A percentile compares a stretch with the other conserved stretches of the same genome.
These are phyloP conservation scores for Leptodirus hochenwartii DNA, from an alignment of 2,888 invertebrate genomes.

Conservation along the genomic window DNA sequence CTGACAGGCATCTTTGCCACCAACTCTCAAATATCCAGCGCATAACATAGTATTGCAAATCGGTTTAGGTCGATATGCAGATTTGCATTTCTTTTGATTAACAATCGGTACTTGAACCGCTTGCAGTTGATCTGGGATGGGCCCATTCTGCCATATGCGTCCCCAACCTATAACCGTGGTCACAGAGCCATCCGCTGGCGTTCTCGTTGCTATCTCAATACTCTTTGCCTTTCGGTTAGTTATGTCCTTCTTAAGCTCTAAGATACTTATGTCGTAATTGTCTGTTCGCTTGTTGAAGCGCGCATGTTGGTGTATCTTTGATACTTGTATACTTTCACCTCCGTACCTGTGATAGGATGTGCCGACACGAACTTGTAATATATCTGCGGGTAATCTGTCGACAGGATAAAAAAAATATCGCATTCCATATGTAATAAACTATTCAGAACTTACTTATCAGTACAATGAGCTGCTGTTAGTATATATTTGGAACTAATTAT, in stretches of 20 bases:
- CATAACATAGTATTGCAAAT: too few species aligned
- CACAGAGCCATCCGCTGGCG: conserved; percentile 2
- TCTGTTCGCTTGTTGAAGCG: conserved; percentile 1
- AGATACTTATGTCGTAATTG: conserved; percentile 6
- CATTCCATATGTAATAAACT: conserved; percentile 1
- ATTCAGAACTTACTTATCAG: not conserved
- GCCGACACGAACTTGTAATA: conserved; percentile 6
- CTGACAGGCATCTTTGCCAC: conserved; percentile 5
- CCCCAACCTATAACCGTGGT: conserved; percentile 10
- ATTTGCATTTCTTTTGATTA: conserved; percentile 1
- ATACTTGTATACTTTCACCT: conserved; percentile 3
- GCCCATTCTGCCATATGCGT: not conserved
- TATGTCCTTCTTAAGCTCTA: conserved; percentile 1
- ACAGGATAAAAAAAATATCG: not conserved
- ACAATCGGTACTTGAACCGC: conserved; percentile 6
- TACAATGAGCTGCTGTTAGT: conserved; percentile 5
- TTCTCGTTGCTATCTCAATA: not conserved
- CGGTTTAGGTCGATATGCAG: conserved; percentile 3
- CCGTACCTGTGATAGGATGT: conserved; percentile 6
- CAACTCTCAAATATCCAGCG: conserved; percentile 2
- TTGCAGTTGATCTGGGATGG: conserved; percentile 5
- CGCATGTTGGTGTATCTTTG: conserved; percentile 5
- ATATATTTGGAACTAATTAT: conserved; percentile 1
- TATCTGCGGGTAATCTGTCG: not conserved
- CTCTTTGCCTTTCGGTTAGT: conserved; percentile 4